Base-by-base conservation (phyloP, 1,140 invertebrate genomes). In the Leguminivora glycinivorella region DNA sequence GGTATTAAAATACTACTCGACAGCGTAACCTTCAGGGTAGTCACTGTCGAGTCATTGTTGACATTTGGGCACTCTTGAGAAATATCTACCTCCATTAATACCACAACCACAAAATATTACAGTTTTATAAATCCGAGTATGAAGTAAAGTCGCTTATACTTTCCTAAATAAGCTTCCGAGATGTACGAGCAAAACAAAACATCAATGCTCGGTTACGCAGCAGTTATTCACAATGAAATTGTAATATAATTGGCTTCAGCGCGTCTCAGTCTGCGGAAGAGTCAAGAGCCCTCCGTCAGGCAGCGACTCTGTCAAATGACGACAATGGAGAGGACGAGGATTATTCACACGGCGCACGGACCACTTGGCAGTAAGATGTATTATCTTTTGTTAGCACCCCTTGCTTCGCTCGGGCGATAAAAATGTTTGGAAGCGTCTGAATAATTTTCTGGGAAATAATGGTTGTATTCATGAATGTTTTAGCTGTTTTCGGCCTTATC, bases 241-340 rank as follows among this genome's bases (percentile, higher is more conserved):
- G 29, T 31, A 63, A 63, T 63, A 63, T 63, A 63, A 63, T 63
- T 63, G 58, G 58, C 26, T 63, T 63, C 58, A 29, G 58, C 29
- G 26, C 17, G 25, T 63, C 58, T 60, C 24, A 14, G 34, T 38
- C 40, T 31, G 26, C 26, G 25, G 58, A 34, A 31, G n/a, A 63
- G 58, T 63, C 26, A 14, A 63, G 58, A 17, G 58, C 26, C 58
- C 58, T 63, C 58, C 25, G 58, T 63, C 58, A 63, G 58, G 12
- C 56, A 26, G 56, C 14, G 56, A 22, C 10, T 58, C 56, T 14
- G 56, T 26, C 47, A 31, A 63, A 29, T 63, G 58, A 63, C 58
- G 31, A 63, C 58, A 63, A 63, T 63, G 22, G 58, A 31, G 26
- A 31, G 58, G 58, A 63, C 34, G 26, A 31, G 58, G 58, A 63